Evolutionary conservation across 2,113 vertebrate genomes (phyloP), one percentile per base, ranked within the genome.

Genomic region (Holacanthus passer): DNA sequence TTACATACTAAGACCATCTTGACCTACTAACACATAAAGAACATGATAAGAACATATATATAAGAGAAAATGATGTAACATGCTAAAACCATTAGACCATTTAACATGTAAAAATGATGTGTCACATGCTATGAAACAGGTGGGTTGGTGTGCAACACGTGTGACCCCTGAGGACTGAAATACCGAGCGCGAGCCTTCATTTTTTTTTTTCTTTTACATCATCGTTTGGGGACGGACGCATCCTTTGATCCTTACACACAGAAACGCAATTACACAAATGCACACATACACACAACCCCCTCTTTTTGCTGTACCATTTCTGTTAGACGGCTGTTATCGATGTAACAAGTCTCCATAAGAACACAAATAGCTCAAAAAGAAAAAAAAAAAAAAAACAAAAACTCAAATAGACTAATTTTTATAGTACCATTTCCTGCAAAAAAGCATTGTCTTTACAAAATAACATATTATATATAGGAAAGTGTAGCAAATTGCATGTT

Each of bases 381-480:
- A 73, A 50, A 77, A 62, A 45, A 60, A 56, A 82, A 87, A 73
- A 50, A 77, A 62, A 45, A 60, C 50, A 82, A 87, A 85, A 83
- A 86, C 59, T 83, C 80, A 82, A 77, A 91, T 69, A 86, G 62
- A 87, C 83, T 84, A 88, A 73, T 87, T 91, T 90, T 83, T 93
- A 94, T 94, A 95, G 95, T 94, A 96, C 95, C 94, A 86, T 93
- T 93, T 94, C 93, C 86, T 90, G 91, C 88, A 92, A 92, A 88
- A 93, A 93, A 93, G 82, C 82, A 91, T 89, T 90, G 80, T 86
- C 89, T 91, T 94, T 93, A 92, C 88, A 94, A 93, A 93, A 93
- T 88, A 92, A 91, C 71, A 89, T 90, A 90, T 83, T 77, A 87
- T 88, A 87, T 89, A 90, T 93, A 91, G 78, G 87, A 89, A 91